These are phyloP conservation scores for Uria aalge DNA, from an alignment of 2,113 vertebrate species.

Conservation along the genomic window DNA sequence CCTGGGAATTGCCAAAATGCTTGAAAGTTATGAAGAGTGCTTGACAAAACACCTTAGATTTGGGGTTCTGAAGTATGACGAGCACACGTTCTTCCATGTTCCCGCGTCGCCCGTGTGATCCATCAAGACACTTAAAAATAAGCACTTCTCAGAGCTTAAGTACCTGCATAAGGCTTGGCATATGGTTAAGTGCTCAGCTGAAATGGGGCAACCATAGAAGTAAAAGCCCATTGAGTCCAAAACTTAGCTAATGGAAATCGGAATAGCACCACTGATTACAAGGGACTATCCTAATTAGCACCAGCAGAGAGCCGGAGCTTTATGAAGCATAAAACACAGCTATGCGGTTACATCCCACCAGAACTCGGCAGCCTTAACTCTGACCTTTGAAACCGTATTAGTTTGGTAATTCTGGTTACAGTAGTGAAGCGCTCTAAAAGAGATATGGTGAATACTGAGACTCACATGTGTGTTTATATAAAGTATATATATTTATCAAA, in stretches of 20 bases:
- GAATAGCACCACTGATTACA: background rate
- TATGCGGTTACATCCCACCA: background rate
- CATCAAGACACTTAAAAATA: background rate
- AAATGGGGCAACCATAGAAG: background rate
- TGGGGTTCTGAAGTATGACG: fast-evolving
- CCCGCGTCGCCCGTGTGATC: fast-evolving
- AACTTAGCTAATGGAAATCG: slow-evolving; percentile 10
- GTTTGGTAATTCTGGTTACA: background rate
- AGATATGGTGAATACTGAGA: background rate
- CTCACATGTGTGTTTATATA: background rate
- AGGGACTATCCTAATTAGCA: slow-evolving; percentile 22
- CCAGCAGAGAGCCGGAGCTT: background rate
- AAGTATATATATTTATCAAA: background rate
- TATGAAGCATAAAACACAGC: background rate
- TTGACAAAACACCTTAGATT: background rate
- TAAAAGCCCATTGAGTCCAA: background rate
- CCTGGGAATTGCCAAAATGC: background rate
- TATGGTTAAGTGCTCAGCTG: background rate
- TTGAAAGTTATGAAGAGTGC: background rate
- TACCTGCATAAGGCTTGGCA: background rate
- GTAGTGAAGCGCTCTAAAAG: background rate
- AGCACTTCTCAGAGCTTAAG: background rate
- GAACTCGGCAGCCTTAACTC: background rate
- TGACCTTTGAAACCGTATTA: background rate
- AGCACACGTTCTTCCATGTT: background rate